Evolutionary conservation across 2,113 vertebrate species (phyloP), one percentile per base, ranked within the genome.

Genomic region (Ptyas mucosa): DNA sequence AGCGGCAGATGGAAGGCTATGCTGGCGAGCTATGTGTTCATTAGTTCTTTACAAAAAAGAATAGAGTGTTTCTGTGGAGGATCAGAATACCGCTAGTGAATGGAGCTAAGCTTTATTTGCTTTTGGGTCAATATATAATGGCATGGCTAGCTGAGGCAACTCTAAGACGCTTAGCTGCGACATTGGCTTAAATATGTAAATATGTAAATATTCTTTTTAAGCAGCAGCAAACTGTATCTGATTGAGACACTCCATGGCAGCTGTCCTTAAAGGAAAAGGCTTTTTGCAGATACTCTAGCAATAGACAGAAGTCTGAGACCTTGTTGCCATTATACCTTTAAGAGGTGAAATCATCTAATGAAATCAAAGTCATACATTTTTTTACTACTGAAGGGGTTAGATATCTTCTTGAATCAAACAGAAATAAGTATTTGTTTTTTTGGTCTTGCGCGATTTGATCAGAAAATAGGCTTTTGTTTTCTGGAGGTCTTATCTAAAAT

Each of bases 1-100:
- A 97, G 39, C 93, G 95, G 97, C 97, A 97, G 97, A 97, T 98
- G 97, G 97, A 96, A 96, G 95, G 93, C 96, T 95, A 95, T 94
- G 91, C 94, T 96, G 92, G 95, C 93, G 91, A 95, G 95, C 92
- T 95, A 89, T 94, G 96, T 96, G 96, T 97, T 97, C 96, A 95
- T 97, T 97, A 97, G 95, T 96, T 88, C 3, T 95, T 96, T 94
- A 90, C 95, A 95, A 95, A 93, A 96, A 96, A 96, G 96, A 95
- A 95, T 95, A 93, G 93, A 95, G 94, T 95, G 87, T 90, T 95
- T 96, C 92, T 85, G 90, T 93, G 89, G 95, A 96, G 94, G 95
- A 97, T 97, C 95, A 95, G 96, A 95, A 94, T 91, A 34, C 92
- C 85, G 90, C 94, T 92, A 94, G 93, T 96, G 95, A 97, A 95